A percentile compares a stretch with the other conserved stretches of the same genome.
These are phyloP conservation scores for Battus philenor DNA, from an alignment of 1,140 invertebrate genomes.

Conservation along the genomic window DNA sequence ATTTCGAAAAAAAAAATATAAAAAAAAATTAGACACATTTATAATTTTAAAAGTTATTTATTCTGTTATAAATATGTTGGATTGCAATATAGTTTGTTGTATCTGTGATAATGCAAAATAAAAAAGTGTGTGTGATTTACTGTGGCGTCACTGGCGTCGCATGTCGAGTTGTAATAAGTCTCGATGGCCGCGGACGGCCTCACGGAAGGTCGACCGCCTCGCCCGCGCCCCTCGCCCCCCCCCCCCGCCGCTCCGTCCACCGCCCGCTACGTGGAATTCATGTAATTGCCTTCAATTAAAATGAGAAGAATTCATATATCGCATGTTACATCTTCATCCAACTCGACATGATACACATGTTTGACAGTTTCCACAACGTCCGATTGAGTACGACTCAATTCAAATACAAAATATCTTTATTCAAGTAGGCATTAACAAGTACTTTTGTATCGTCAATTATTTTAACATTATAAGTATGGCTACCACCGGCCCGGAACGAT, in stretches of 20 bases:
- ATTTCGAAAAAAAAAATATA: too few relatives aligned
- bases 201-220: slow-evolving; percentile 67
- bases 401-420: too few relatives aligned
- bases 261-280: slow-evolving; percentile 68
- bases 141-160: slow-evolving; percentile 18
- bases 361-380: slow-evolving; percentile 5
- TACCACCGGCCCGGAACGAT: too few relatives aligned
- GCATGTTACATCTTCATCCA: slow-evolving; percentile 39
- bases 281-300: slow-evolving; percentile 73
- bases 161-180: slow-evolving; percentile 23
- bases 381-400: too few relatives aligned
- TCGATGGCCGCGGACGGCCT: slow-evolving; percentile 45
- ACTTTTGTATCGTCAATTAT: too few relatives aligned
- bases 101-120: too few relatives aligned
- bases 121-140: slow-evolving; percentile 5
- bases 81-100: too few relatives aligned
- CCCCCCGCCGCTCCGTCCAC: slow-evolving; percentile 32
- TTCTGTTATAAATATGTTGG: too few relatives aligned
- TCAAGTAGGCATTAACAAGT: too few relatives aligned
- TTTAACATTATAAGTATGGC: too few relatives aligned
- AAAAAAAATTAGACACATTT: too few relatives aligned
- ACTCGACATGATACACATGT: slow-evolving; percentile 25
- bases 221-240: slow-evolving; percentile 30
- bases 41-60: too few relatives aligned
- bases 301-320: slow-evolving; percentile 53